A percentile compares a stretch with the other conserved stretches of the same genome.
These are phyloP conservation scores for Lysandra coridon DNA, from an alignment of 2,888 invertebrate genomes.

Conservation along the genomic window DNA sequence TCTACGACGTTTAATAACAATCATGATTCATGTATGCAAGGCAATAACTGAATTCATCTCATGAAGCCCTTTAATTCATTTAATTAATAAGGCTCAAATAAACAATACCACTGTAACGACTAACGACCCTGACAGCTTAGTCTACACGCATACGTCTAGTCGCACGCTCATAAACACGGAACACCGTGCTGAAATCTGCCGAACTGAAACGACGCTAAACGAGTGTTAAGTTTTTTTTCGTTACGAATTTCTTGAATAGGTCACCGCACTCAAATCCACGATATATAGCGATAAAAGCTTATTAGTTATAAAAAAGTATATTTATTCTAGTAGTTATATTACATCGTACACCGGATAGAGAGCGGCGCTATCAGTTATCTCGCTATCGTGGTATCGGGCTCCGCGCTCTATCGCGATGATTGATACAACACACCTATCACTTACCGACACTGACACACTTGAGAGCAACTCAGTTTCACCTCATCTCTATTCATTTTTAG, in stretches of 20 bases:
- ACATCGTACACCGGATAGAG: conserved; percentile 17
- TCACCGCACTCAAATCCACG: too few relatives aligned
- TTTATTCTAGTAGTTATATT: background rate
- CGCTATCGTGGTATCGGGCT: conserved; percentile 12
- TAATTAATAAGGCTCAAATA: too few relatives aligned
- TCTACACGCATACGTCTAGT: too few relatives aligned
- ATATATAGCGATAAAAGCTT: too few relatives aligned
- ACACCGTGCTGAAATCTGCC: too few relatives aligned
- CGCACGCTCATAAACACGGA: too few relatives aligned
- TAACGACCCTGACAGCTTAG: too few relatives aligned
- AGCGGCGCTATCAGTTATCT: conserved; percentile 19
- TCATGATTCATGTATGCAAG: background rate
- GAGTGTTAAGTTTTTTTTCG: too few relatives aligned
- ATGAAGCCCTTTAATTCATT: too few relatives aligned
- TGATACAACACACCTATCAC: conserved; percentile 31
- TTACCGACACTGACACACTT: conserved; percentile 26
- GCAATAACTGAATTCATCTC: background rate
- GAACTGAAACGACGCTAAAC: too few relatives aligned
- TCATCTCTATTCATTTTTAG: background rate
- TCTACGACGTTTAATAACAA: background rate
- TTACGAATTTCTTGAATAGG: too few relatives aligned
- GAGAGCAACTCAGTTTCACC: background rate
- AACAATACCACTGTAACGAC: background rate
- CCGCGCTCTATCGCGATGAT: conserved; percentile 29
- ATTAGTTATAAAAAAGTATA: too few relatives aligned